Percentiles rank a stretch among this genome's conserved stretches.
Conservation (phyloP, 2,888 invertebrate species). For the Hirtodrosophila alboralis region DNA sequence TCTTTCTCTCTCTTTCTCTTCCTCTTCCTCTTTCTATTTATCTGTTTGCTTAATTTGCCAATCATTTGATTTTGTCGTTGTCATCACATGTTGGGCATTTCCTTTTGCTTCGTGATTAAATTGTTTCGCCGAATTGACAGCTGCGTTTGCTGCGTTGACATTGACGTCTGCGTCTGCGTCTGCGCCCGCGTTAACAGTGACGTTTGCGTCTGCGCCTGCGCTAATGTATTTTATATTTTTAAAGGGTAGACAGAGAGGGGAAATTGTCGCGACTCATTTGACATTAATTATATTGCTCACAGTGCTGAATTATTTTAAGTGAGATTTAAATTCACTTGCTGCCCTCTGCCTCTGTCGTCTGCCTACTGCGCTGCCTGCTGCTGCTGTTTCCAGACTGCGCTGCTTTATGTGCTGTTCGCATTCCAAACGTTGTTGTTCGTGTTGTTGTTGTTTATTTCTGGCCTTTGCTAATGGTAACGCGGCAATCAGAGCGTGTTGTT, state of each 20-base stretch:
- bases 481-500: conserved; percentile 58
- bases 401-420: conserved; percentile 41
- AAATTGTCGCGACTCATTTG: conserved; percentile 56
- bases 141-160: conserved; percentile 4
- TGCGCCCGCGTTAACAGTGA: not conserved
- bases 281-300: conserved; percentile 56
- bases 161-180: conserved; percentile 1
- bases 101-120: conserved; percentile 19
- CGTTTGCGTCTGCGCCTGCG: conserved; percentile 2
- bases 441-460: conserved; percentile 36
- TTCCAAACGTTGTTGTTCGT: conserved; percentile 39
- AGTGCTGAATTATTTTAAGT: conserved; percentile 23
- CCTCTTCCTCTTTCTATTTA: too few species aligned
- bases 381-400: conserved; percentile 2
- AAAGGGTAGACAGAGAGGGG: not conserved
- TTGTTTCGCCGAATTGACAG: conserved; percentile 20
- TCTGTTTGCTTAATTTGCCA: conserved; percentile 5
- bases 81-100: conserved; percentile 33
- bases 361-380: too few species aligned
- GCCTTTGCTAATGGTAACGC: conserved; percentile 51
- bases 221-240: too few species aligned
- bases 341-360: not conserved
- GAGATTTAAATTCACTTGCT: conserved; percentile 33
- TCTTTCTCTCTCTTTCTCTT: not conserved
- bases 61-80: conserved; percentile 6